Percentiles rank a stretch among this genome's conserved stretches.
Evolutionary conservation across 2,113 vertebrate genomes (phyloP).

Genomic region (Cheirogaleus medius): DNA sequence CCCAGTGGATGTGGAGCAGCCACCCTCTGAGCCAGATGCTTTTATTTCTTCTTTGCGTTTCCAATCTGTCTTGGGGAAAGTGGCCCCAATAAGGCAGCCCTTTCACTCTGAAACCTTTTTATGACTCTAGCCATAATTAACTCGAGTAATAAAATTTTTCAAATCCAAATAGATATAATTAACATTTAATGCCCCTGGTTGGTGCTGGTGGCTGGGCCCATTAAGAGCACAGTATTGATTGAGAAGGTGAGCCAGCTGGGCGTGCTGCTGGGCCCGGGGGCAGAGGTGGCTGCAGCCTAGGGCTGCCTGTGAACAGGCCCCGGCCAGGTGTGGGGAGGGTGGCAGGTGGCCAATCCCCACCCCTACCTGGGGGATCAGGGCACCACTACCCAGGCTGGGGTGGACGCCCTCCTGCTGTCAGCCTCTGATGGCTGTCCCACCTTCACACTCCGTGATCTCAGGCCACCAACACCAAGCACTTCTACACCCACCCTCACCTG

Average conservation of each 20-base stretch:
- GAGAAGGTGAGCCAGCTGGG: slow-evolving; percentile 82
- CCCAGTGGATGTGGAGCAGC: background rate
- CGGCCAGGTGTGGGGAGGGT: background rate
- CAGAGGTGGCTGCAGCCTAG: slow-evolving; percentile 64
- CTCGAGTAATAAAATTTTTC: slow-evolving; percentile 84
- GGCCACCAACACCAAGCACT: background rate
- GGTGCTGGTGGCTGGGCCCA: slow-evolving; percentile 82
- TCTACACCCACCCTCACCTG: background rate
- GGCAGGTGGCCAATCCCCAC: slow-evolving; percentile 13
- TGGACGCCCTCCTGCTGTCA: background rate
- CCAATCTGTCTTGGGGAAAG: slow-evolving; percentile 78
- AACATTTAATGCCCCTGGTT: slow-evolving; percentile 86
- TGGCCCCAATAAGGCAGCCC: slow-evolving; percentile 79
- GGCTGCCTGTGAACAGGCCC: background rate
- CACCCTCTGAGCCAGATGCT: slow-evolving; percentile 63
- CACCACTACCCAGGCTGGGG: background rate
- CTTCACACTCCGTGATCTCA: background rate
- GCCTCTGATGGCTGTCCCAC: background rate
- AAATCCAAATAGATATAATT: slow-evolving; percentile 87
- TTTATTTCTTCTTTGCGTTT: slow-evolving; percentile 77
- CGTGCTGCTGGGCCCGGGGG: slow-evolving; percentile 69
- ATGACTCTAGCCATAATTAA: slow-evolving; percentile 86
- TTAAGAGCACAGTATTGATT: slow-evolving; percentile 81
- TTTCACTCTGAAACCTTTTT: slow-evolving; percentile 85
- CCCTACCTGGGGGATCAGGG: background rate